Base-by-base conservation (phyloP, 2,113 vertebrate species). In the Phyllostomus discolor region DNA sequence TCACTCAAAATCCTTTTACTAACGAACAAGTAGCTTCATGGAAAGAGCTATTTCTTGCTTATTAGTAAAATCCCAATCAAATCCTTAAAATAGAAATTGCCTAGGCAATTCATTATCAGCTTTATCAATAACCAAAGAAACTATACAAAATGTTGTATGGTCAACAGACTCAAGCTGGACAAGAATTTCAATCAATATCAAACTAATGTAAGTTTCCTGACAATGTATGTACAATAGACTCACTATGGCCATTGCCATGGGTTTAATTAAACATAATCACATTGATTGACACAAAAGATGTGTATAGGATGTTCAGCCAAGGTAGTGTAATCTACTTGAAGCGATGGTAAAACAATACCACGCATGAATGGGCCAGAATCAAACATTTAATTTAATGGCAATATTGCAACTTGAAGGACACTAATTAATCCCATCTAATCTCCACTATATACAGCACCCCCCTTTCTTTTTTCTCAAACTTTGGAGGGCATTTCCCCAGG, bases 381-480 rank as follows among this genome's bases (percentile, higher is more conserved):
- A 87, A 85, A 90, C n/a, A 75, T n/a, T 81, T n/a, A 91, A 46
- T 64, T 73, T 91, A 88, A 88, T 20, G 26, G 31, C 90, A 75
- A 75, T 75, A 82, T 0, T 75, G 11, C 46, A 94, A 75, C 35
- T 46, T 88, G 50, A 81, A 72, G 43, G 64, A 95, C 24, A 73
- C 17, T 38, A 66, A 80, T 67, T 59, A 52, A 50, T 38, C 38
- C 48, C 10, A 38, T 28, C 8, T 91, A 73, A 80, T 64, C 10
- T 38, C 57, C 28, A 28, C 75, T 46, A 87, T 24, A 66, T 57
- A 38, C 10, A 87, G 46, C 31, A 24, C 31, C 31, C 12, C 7
- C 41, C 24, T 66, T 11, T 66, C 70, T 70, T 62, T 64, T 78
- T 66, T 20, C 46, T 67, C 14, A 67, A 20, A 7, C 5, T 67